Base-by-base conservation (phyloP, 2,113 vertebrate species). In the Stegastes partitus region DNA sequence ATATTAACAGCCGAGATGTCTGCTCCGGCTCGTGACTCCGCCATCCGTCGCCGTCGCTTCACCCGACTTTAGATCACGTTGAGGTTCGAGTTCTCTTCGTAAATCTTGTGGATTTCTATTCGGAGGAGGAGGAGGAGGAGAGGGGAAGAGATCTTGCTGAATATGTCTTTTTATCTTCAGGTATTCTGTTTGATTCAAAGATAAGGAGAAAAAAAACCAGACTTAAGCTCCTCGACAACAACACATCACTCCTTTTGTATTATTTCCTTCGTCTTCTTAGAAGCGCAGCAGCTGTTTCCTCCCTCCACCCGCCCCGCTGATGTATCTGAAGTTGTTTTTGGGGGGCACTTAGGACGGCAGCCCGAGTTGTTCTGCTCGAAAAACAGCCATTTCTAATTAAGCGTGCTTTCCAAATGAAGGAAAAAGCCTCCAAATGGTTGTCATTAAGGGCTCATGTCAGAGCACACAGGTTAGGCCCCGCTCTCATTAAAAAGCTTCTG, bases 341-440 rank as follows among this genome's bases (percentile, higher is more conserved):
- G 67, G 59, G 76, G 42, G 34, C 53, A 74, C 74, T 88, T 23
- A 63, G 74, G 74, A 74, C 19, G 66, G 85, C 74, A 77, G 67
- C 25, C 10, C 6, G 44, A 77, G 68, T 76, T 76, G 84, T 74
- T 90, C 68, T 70, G 84, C 80, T 84, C 68, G 74, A 88, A 82
- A 87, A 88, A 61, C 73, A 86, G 62, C 66, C 74, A 77, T 89
- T 87, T 88, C 74, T 78, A 91, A 91, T 86, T 75, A 81, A 86
- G 76, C 57, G 15, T 58, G 63, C 49, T 55, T 51, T 90, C 78
- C 79, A 68, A 85, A 87, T 81, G 68, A 75, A 63, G 57, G 62
- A 77, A 56, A 87, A 63, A 64, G 23, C 28, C 68, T 84, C 69
- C 66, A 83, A 89, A 85, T 68, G 64, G 31, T 50, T 72, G 73